Base-by-base conservation (phyloP, 2,797 vertebrate genomes). In the Schizothorax lantsangensis region DNA sequence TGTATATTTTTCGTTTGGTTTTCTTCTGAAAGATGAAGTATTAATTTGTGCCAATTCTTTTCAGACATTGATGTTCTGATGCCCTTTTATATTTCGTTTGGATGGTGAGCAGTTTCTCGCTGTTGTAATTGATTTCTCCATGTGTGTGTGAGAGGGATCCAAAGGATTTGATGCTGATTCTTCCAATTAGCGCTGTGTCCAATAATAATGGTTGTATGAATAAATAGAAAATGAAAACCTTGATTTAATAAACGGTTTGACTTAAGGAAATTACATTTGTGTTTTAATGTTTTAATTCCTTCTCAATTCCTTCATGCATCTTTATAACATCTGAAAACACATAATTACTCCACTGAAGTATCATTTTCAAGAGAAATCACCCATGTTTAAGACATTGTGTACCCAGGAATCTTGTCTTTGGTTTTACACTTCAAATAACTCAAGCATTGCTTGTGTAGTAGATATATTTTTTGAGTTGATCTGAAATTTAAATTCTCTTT, bases 201-300 rank as follows among this genome's bases (percentile, higher is more conserved):
- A 30, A 43, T 68, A 68, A 72, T 81, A 40, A 47, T 77, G 83
- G 91, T 94, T 95, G 93, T 95, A 94, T 90, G 94, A 94, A 93
- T 86, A 86, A 90, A 92, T 84, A 86, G 84, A 86, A 90, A 93
- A 73, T 94, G 92, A 92, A 89, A 62, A 84, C 89, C 84, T 86
- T 89, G 92, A 92, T 93, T 94, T 94, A 88, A 93, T 92, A 84
- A 91, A 83, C 84, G 90, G 83, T 30, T 84, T 92, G 86, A 92
- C 79, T 91, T 84, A 80, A 77, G 57, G 69, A 88, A 85, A 87
- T 90, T 15, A 71, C 84, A 5, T 19, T 68, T 81, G 12, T 84
- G 83, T 49, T 86, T 77, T 21, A 11, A 11, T 52, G 26, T 84
- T 47, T 73, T n/a, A 14, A 14, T 30, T 30, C 26, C 2, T 64